phyloP scores from a whole-genome alignment of 2,113 vertebrate genomes.

The Mastomys coucha region DNA sequence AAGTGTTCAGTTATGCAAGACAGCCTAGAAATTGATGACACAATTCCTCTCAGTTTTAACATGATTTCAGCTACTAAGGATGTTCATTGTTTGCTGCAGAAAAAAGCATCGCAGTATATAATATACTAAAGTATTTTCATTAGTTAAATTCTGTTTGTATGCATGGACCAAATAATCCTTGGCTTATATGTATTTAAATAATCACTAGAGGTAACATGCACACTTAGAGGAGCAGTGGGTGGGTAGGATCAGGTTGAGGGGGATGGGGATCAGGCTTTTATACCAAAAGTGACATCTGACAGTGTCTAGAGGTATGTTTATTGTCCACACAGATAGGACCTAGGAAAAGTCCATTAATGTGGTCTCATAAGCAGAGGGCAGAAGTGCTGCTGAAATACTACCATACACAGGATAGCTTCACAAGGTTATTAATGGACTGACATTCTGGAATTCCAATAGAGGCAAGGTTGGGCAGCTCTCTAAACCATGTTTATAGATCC shows the following conservation, averaged over 20 bases:
- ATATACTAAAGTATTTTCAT: neutral
- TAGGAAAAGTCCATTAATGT: neutral
- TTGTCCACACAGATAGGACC: neutral
- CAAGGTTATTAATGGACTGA: neutral
- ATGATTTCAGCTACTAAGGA: neutral
- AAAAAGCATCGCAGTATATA: neutral
- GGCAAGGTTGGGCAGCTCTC: neutral
- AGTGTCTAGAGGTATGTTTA: neutral
- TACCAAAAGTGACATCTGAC: neutral
- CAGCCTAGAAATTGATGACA: neutral
- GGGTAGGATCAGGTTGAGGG: neutral
- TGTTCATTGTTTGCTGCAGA: neutral
- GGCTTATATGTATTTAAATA: neutral
- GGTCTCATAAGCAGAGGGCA: neutral
- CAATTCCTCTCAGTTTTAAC: neutral
- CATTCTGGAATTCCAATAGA: neutral
- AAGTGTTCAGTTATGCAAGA: neutral
- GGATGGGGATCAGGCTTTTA: neutral
- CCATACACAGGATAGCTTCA: neutral
- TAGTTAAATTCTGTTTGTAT: constrained; percentile 30
- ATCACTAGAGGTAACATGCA: neutral
- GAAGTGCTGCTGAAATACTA: neutral
- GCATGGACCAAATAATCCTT: neutral
- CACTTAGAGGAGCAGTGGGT: neutral
- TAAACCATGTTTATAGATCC: neutral